Percentiles rank a stretch among this genome's conserved stretches.
These are phyloP conservation scores for Cnemophilus loriae DNA, from an alignment of 2,113 vertebrate genomes.

Conservation along the genomic window DNA sequence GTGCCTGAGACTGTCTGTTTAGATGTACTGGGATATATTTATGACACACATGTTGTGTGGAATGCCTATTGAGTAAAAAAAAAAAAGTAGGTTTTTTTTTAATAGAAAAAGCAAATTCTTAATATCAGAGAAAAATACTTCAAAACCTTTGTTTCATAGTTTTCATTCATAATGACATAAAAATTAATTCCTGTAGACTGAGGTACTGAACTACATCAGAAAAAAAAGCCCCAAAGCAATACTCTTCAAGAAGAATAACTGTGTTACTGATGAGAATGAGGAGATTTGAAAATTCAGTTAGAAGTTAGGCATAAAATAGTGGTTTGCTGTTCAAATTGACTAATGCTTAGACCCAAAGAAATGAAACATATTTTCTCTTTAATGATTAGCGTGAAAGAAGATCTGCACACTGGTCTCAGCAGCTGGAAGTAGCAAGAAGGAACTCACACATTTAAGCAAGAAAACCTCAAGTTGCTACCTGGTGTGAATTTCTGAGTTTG, in stretches of 20 bases:
- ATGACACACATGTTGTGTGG: neutral
- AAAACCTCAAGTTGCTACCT: neutral
- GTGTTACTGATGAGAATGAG: neutral
- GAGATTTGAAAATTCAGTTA: neutral
- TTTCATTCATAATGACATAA: neutral
- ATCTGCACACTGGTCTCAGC: neutral
- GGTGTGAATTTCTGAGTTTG: neutral
- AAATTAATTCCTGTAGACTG: neutral
- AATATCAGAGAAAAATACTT: neutral
- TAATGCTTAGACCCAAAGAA: neutral
- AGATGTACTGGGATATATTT: neutral
- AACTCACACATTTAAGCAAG: neutral
- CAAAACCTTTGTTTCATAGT: neutral
- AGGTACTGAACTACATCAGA: neutral
- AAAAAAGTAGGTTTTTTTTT: neutral
- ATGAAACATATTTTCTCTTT: neutral
- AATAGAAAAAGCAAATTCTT: neutral
- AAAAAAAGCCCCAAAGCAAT: neutral
- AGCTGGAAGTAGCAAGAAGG: neutral
- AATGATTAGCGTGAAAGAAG: neutral
- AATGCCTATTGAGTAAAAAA: neutral
- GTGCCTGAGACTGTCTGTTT: neutral
- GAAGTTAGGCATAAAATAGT: neutral
- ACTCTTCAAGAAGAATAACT: neutral
- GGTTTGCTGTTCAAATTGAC: neutral